These are phyloP conservation scores for Timema cristinae DNA, from an alignment of 2,888 invertebrate species.

Conservation along the genomic window DNA sequence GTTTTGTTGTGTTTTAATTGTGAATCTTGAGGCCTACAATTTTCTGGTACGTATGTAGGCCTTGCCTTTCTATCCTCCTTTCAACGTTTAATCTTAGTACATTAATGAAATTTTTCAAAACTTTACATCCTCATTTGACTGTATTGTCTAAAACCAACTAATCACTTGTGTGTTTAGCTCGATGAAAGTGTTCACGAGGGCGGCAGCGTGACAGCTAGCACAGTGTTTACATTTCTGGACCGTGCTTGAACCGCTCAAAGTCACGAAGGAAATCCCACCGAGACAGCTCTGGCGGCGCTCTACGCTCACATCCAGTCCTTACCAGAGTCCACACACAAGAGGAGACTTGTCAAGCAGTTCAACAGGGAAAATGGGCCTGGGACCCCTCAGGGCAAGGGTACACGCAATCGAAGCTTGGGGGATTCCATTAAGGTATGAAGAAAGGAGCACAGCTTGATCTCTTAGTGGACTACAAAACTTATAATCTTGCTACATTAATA, in stretches of 20 bases:
- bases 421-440: no score
- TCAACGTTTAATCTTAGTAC: no score
- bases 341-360: slow-evolving; percentile 79
- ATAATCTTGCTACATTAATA: no score
- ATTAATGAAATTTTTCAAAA: no score
- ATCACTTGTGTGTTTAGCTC: slow-evolving; percentile 14
- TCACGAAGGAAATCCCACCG: slow-evolving; percentile 69
- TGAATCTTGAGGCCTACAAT: no score
- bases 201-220: slow-evolving; percentile 69
- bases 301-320: slow-evolving; percentile 80
- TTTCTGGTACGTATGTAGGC: no score
- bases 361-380: slow-evolving; percentile 45
- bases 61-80: no score
- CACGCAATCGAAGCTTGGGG: no score
- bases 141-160: neutral
- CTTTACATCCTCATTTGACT: neutral
- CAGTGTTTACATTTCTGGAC: slow-evolving; percentile 89
- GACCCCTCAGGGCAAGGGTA: no score
- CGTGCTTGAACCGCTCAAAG: slow-evolving; percentile 73
- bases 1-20: no score
- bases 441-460: no score
- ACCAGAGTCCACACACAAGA: slow-evolving; percentile 85
- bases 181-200: slow-evolving; percentile 20
- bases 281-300: slow-evolving; percentile 80
- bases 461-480: no score